Evolutionary conservation across 2,888 invertebrate genomes (phyloP), one percentile per base, ranked within the genome.

Genomic region (Gandaritis pyraliata): DNA sequence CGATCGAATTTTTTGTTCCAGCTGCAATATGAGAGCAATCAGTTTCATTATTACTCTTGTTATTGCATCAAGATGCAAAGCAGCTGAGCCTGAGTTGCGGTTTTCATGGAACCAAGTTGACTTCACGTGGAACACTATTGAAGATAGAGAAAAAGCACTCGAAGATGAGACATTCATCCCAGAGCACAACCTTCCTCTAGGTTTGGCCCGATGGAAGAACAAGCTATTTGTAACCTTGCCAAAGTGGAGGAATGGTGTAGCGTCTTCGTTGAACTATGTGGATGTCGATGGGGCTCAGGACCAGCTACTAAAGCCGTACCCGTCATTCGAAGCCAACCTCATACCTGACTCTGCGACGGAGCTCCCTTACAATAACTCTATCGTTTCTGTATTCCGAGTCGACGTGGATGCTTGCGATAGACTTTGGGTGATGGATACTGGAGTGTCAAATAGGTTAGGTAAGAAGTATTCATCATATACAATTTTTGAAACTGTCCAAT

Each of bases 351-450:
- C 82, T 8, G 87, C 86, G 1, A 87, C 85, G 4, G 82, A 82
- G 33, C 72, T 94, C 4, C 89, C 90, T 43, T 89, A 94, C 5
- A 94, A 95, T 65, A 93, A 93, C 58, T 94, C 94, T 0, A 94
- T 96, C 45, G 90, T 96, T 52, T 96, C 95, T 2, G 95, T 95
- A 4, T 96, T 96, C 83, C 93, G 97, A 64, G 89, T 96, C 23
- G 93, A 93, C 68, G 94, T 95, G 0, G 97, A 97, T 78, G 91
- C 92, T 5, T 97, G 97, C 73, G 96, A 96, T 80, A 93, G 97
- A 47, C 92, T 97, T 8, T 97, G 97, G 97, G 95, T 96, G 4
- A 93, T 97, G 85, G 97, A 97, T 78, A 95, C 96, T 0, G 97
- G 96, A 57, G 84, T 96, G 39, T 94, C 95, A 45, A 96, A 96